Evolutionary conservation across 1,140 invertebrate species (phyloP).

Genomic region (Diorhabda carinulata): DNA sequence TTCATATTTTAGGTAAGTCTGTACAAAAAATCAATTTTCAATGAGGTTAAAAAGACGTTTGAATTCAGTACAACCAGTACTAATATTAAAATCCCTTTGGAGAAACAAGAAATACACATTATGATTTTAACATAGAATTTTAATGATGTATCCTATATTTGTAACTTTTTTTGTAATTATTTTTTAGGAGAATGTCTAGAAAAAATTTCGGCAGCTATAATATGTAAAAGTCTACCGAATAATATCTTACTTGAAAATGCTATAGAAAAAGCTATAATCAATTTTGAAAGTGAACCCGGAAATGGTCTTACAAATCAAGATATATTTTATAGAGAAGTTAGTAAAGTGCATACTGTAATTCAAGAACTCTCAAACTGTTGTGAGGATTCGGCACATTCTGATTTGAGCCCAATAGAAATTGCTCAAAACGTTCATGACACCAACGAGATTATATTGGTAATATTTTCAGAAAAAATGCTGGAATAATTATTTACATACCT

Average conservation of each 20-base stretch:
- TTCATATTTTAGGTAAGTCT: conserved; percentile 63
- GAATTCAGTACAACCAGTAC: not conserved
- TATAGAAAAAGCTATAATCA: conserved; percentile 57
- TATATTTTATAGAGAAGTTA: conserved; percentile 69
- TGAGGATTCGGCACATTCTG: conserved; percentile 53
- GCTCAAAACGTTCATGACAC: conserved; percentile 54
- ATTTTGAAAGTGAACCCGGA: conserved; percentile 48
- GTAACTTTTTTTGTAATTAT: conserved; percentile 1
- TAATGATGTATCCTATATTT: not conserved
- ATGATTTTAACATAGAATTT: not conserved
- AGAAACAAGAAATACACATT: too few relatives aligned
- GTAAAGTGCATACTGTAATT: conserved; percentile 54
- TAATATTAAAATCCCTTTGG: not conserved
- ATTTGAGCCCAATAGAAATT: conserved; percentile 53
- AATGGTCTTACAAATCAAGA: conserved; percentile 63
- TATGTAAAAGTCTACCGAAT: conserved; percentile 63
- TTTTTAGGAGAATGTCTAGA: conserved; percentile 58
- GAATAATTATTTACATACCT: not conserved
- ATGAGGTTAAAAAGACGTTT: not conserved
- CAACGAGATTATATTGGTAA: conserved; percentile 56
- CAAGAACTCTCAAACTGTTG: conserved; percentile 54
- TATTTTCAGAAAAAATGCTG: conserved; percentile 20
- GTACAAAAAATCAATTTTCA: not conserved
- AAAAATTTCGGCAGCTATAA: conserved; percentile 71
- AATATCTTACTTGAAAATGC: conserved; percentile 53